Evolutionary conservation across 2,888 invertebrate species (phyloP).

Genomic region (Cephus pulcher): DNA sequence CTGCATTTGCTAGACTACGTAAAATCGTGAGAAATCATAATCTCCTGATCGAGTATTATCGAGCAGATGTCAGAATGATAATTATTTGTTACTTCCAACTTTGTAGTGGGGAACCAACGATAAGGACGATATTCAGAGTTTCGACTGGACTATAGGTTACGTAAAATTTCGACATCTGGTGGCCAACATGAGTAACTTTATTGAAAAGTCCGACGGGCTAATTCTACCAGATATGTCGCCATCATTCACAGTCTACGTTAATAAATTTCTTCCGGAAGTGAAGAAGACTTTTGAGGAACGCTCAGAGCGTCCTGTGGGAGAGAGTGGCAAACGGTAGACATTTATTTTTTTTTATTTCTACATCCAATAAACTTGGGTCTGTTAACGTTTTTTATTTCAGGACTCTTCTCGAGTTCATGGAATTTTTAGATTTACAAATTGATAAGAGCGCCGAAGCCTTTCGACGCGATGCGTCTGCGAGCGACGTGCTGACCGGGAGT

Average conservation of each 20-base stretch:
- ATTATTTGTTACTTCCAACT: not conserved
- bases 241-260: slow-evolving; percentile 34
- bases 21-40: slow-evolving; percentile 39
- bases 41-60: slow-evolving; percentile 39
- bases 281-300: slow-evolving; percentile 35
- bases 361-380: not conserved
- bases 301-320: not conserved
- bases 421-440: slow-evolving; percentile 47
- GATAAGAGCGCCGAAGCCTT: slow-evolving; percentile 44
- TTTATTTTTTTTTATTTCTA: not conserved
- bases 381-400: slow-evolving; percentile 19
- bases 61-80: not conserved
- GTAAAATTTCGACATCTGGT: slow-evolving; percentile 45
- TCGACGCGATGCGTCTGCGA: slow-evolving; percentile 33
- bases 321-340: not conserved
- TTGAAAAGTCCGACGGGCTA: slow-evolving; percentile 32
- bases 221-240: slow-evolving; percentile 37
- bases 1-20: slow-evolving; percentile 36
- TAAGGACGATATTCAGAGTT: slow-evolving; percentile 17
- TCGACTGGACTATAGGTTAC: slow-evolving; percentile 58
- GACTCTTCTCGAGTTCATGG: slow-evolving; percentile 39
- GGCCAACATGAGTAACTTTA: slow-evolving; percentile 41
- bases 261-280: slow-evolving; percentile 36
- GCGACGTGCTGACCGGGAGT: slow-evolving; percentile 38
- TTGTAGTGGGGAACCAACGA: not conserved